phyloP scores from a whole-genome alignment of 92 coral and sea anemone genomes.

The Parazoanthus darwini region DNA sequence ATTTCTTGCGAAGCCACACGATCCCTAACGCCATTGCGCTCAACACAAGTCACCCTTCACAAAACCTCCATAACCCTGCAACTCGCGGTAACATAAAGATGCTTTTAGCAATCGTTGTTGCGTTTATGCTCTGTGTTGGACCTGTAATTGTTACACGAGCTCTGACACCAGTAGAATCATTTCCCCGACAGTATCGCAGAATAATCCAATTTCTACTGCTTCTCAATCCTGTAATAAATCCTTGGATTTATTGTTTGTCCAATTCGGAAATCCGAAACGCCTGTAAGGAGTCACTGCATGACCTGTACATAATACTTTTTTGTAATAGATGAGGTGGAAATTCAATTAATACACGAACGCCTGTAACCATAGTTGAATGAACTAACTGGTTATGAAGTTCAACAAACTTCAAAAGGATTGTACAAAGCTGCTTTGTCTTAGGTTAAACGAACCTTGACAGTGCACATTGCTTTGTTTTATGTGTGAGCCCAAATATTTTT shows the following conservation, averaged over 20 bases:
- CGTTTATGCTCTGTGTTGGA: slow-evolving; percentile 1
- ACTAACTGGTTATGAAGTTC: no score
- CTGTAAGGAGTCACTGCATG: neutral
- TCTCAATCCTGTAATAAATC: slow-evolving; percentile 5
- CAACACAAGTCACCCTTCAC: neutral
- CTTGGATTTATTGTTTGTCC: slow-evolving; percentile 3
- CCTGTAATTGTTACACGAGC: neutral
- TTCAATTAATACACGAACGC: neutral
- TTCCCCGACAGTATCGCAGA: neutral
- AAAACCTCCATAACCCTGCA: neutral
- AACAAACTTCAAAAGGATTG: no score
- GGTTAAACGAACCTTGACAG: no score
- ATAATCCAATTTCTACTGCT: neutral
- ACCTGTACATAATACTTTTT: neutral
- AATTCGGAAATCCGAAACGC: neutral
- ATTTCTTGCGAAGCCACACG: neutral
- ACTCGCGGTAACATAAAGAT: neutral
- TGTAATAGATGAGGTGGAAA: neutral
- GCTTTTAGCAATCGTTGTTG: neutral
- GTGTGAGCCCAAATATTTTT: no score
- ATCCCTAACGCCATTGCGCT: neutral
- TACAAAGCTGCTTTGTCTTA: no score
- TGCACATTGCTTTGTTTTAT: no score
- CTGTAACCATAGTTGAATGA: no score
- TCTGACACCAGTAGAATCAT: neutral